Base-by-base conservation (phyloP, 1,140 invertebrate genomes). In the Onthophagus taurus region DNA sequence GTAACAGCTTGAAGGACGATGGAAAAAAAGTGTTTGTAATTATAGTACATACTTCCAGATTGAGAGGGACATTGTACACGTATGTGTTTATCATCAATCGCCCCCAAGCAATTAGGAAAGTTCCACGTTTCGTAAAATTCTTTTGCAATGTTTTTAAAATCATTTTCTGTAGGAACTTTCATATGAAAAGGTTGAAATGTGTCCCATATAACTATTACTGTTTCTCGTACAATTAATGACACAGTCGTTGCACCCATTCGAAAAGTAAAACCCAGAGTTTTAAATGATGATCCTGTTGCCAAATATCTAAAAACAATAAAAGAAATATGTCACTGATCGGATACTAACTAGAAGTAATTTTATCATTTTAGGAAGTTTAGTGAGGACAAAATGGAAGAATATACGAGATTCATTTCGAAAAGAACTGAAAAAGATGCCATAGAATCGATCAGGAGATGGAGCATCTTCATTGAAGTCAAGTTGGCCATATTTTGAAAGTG, bases 51-150 rank as follows among this genome's bases (percentile, higher is more conserved):
- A 6, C 45, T 45, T 12, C 49, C 51, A 21, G 43, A 44, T 3
- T 34, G 29, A 11, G 8, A 11, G n/a, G 52, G 51, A 45, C 39
- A 44, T 44, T 39, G 44, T 31, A 55, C 44, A 0, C 48, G 31
- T 33, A 54, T 44, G 33, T 55, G 24, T 33, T 45, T 44, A 8
- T 48, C 51, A 43, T 52, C 51, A 5, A 64, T 52, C 11, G 58
- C 54, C 2, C 61, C 59, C 23, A 64, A 29, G 39, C 54, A 61
- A 42, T 61, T 49, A 1, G 59, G 65, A 47, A 66, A 64, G 31
- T 60, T 43, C 57, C 54, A 58, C 29, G 42, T 42, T 23, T 43
- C 13, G 34, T 54, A 30, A 48, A 61, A 62, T 9, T 43, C 42
- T 12, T 39, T 21, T 3, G 57, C 55, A 42, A 54, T 50, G 12